Evolutionary conservation across 2,797 vertebrate species (phyloP).

Genomic region (Scleropages formosus): DNA sequence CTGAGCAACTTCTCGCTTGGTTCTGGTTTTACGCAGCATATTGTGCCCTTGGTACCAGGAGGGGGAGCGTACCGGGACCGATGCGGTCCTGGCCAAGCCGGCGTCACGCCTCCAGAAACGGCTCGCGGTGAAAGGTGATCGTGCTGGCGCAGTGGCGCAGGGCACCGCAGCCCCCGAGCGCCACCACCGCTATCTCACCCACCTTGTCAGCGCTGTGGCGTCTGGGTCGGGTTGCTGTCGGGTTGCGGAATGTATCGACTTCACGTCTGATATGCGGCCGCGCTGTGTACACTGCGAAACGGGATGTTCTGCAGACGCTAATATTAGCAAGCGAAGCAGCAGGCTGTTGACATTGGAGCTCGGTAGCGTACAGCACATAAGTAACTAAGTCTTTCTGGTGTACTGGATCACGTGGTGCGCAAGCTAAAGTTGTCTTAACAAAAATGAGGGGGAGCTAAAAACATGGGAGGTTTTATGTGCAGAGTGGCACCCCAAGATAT

Average conservation of each 20-base stretch:
- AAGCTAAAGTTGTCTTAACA: constrained; percentile 13
- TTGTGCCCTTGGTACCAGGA: too few relatives aligned
- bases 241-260: constrained; percentile 21
- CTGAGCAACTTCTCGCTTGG: too few relatives aligned
- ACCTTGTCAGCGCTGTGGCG: neutral
- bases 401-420: neutral
- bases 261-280: constrained; percentile 15
- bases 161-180: neutral
- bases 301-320: constrained; percentile 13
- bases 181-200: neutral
- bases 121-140: too few relatives aligned
- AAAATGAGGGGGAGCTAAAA: neutral
- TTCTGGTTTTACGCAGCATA: too few relatives aligned
- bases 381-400: neutral
- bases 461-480: neutral
- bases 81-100: neutral
- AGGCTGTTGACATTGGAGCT: neutral
- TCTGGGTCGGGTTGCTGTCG: constrained; percentile 21
- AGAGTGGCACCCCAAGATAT: too few relatives aligned
- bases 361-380: constrained; percentile 2
- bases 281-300: constrained; percentile 1
- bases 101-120: too few relatives aligned
- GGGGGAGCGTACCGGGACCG: too few relatives aligned
- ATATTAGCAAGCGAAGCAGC: constrained; percentile 27
- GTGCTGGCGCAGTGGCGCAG: too few relatives aligned